Evolutionary conservation across 2,888 invertebrate genomes (phyloP).

Genomic region (Tillus elongatus): DNA sequence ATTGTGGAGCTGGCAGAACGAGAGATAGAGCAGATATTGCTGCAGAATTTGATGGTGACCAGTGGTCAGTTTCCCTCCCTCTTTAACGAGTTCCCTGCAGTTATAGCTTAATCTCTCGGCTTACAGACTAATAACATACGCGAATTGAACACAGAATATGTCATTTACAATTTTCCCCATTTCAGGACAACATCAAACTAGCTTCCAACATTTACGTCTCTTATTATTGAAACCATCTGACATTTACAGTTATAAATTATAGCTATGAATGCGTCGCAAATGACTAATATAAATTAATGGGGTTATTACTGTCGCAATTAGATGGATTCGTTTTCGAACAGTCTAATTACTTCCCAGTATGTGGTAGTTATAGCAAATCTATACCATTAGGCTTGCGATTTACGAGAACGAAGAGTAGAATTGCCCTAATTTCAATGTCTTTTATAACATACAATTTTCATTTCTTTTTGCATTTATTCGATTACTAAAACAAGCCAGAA

Average conservation of each 20-base stretch:
- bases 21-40: slow-evolving; percentile 26
- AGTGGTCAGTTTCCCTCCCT: slow-evolving; percentile 35
- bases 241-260: slow-evolving; percentile 15
- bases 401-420: too few relatives aligned
- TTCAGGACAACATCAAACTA: slow-evolving; percentile 14
- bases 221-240: slow-evolving; percentile 14
- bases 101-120: slow-evolving; percentile 42
- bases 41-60: slow-evolving; percentile 32
- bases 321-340: neutral
- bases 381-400: too few relatives aligned
- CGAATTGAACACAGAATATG: slow-evolving; percentile 26
- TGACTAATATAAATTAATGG: slow-evolving; percentile 4
- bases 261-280: slow-evolving; percentile 2
- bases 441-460: too few relatives aligned
- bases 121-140: slow-evolving; percentile 36
- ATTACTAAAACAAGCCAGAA: too few relatives aligned
- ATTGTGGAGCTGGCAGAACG: too few relatives aligned
- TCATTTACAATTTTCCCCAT: slow-evolving; percentile 15
- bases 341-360: neutral
- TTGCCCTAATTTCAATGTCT: too few relatives aligned
- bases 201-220: slow-evolving; percentile 14
- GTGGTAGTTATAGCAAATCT: too few relatives aligned
- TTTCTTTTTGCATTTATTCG: too few relatives aligned
- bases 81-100: slow-evolving; percentile 36
- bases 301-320: slow-evolving; percentile 3